Evolutionary conservation across 2,888 invertebrate species (phyloP), one percentile per base, ranked within the genome.

Genomic region (Laspeyria flexula): DNA sequence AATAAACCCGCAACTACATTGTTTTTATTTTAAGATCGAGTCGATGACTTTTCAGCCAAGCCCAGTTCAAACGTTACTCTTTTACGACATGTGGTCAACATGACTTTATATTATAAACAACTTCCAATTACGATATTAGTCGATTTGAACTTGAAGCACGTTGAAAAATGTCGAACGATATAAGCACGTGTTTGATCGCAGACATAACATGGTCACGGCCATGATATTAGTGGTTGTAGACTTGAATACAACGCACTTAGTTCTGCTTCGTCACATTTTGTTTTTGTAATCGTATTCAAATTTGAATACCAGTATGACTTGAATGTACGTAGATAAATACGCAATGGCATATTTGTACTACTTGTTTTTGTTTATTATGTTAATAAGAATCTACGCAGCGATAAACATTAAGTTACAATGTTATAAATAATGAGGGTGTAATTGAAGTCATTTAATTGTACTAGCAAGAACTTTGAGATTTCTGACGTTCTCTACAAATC

Each of bases 301-400:
- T 51, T 61, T 35, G 12, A 69, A 69, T 65, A 69, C 55, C 33
- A 23, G 50, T 53, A 50, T 48, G 10, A 55, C 60, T 60, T 25
- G n/a, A n/a, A n/a, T n/a, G n/a, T 6, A 45, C 41, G 45, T 38
- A 37, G 33, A 38, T 47, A 55, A 49, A 43, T 60, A 65, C 61
- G 66, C 57, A 63, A 30, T 53, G 33, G 45, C 49, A 52, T 54
- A 57, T 25, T 2, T 9, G 65, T 64, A 53, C 35, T 15, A 53
- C 46, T 53, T 29, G 35, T 23, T 33, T 25, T 3, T 25, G 25
- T 25, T 7, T 5, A 5, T 18, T 3, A 18, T 18, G 18, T 18
- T 18, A 18, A 3, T 3, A 18, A 18, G 3, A 18, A n/a, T n/a
- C n/a, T 18, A 18, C 18, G 18, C 18, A 18, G 18, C 5, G 18